Base-by-base conservation (phyloP, 2,113 vertebrate species). In the Sylvietta virens region DNA sequence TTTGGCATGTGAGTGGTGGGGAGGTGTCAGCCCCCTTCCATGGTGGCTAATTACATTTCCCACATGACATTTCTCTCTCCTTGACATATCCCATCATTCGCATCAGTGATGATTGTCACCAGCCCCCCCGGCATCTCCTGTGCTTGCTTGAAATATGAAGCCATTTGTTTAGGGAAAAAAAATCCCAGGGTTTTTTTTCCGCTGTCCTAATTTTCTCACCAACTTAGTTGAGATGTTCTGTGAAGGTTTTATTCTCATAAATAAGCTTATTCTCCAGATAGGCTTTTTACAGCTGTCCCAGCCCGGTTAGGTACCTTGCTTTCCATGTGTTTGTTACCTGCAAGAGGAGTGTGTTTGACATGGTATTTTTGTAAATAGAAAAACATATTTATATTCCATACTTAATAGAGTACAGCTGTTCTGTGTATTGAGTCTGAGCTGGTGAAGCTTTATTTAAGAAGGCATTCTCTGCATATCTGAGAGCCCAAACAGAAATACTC, bases 61-160 rank as follows among this genome's bases (percentile, higher is more conserved):
- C 80, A 94, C 81, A 93, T 96, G 95, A 93, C 95, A 94, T 96
- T 92, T 90, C 84, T 95, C 76, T 95, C 84, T 96, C 73, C 83
- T 91, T 96, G 95, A 93, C 94, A 94, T 86, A 94, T 94, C 93
- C 88, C 84, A 86, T 97, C 94, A 89, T 91, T 92, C 35, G 93
- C 96, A 85, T 97, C 94, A 94, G 44, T 92, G 95, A 45, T 93
- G 83, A 96, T 90, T 94, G 95, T 86, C 92, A 94, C 88, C 83
- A 96, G 51, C 58, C 91, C 95, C 60, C 56, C 81, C 0, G 67
- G 94, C 91, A 87, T 94, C 91, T 95, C 78, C 62, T 86, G 65
- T 79, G 78, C 86, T 79, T 88, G 42, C 80, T 88, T 86, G 85
- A 94, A 91, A 92, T 79, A 73, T 70, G 80, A 92, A 96, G 84